Evolutionary conservation across 2,113 vertebrate species (phyloP).

Genomic region (Chaetodon trifascialis): DNA sequence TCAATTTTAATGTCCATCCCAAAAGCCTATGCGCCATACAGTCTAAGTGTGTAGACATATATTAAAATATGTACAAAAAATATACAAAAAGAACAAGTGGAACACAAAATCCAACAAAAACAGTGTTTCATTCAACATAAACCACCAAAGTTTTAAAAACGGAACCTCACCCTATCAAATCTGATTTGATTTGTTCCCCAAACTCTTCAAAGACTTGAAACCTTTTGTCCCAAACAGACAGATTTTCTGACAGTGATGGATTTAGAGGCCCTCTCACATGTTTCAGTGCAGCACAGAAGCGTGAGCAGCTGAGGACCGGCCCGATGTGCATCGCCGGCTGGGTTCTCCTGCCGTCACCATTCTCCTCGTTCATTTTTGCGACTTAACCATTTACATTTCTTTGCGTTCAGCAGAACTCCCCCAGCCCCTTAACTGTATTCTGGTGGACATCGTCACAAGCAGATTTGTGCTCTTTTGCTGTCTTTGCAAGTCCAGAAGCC

Average conservation of each 20-base stretch:
- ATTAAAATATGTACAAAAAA: not conserved
- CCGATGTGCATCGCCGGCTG: slow-evolving; percentile 15
- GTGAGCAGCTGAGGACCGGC: slow-evolving; percentile 17
- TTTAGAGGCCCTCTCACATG: slow-evolving; percentile 35
- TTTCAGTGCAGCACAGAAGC: slow-evolving; percentile 23
- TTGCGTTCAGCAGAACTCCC: slow-evolving; percentile 15
- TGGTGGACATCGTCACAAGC: slow-evolving; percentile 55
- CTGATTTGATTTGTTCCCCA: not conserved
- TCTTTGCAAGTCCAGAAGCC: slow-evolving; percentile 50
- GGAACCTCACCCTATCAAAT: not conserved
- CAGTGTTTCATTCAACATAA: not conserved
- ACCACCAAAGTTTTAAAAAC: not conserved
- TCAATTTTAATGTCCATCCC: no score
- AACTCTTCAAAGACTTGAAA: not conserved
- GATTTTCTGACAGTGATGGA: slow-evolving; percentile 42
- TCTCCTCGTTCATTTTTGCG: slow-evolving; percentile 26
- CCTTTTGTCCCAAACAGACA: not conserved
- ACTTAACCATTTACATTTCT: slow-evolving; percentile 36
- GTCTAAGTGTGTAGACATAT: no score
- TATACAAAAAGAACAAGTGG: not conserved
- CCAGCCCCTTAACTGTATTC: slow-evolving; percentile 20
- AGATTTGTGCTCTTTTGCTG: slow-evolving; percentile 67
- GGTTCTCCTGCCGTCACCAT: slow-evolving; percentile 19
- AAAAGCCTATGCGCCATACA: no score
- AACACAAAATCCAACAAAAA: not conserved